Conservation (phyloP, 2,113 vertebrate genomes). For the Glareola pratincola region DNA sequence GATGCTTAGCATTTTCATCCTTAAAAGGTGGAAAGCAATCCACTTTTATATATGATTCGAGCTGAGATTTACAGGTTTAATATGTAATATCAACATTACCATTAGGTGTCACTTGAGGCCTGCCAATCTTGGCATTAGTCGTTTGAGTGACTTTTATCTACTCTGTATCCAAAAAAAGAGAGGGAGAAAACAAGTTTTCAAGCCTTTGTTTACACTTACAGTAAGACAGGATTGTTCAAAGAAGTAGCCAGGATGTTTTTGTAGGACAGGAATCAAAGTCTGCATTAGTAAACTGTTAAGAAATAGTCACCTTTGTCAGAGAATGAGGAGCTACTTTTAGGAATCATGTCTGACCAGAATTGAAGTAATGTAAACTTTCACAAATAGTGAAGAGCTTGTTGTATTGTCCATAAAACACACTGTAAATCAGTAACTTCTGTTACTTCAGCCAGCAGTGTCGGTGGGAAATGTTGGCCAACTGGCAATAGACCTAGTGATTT, state of each 20-base stretch:
- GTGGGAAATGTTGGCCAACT: constrained; percentile 96
- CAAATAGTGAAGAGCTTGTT: neutral
- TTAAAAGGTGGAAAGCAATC: neutral
- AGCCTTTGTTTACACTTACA: neutral
- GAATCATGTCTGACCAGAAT: neutral
- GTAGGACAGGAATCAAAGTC: neutral
- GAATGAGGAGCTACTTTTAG: neutral
- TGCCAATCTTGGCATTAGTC: neutral
- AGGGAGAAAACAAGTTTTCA: neutral
- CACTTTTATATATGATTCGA: rapidly evolving
- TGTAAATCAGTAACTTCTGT: neutral
- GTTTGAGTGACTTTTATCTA: neutral
- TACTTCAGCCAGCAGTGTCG: constrained; percentile 89
- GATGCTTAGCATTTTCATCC: neutral
- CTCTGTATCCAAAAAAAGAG: neutral
- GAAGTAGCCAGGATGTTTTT: neutral
- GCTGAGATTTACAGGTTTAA: neutral
- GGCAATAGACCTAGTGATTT: constrained; percentile 90
- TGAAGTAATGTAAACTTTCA: neutral
- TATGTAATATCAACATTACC: neutral
- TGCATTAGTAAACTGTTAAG: neutral
- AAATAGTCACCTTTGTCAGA: neutral
- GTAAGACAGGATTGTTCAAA: neutral
- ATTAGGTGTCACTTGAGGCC: neutral
- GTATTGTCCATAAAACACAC: neutral